Base-by-base conservation (phyloP, 2,113 vertebrate species). In the Propithecus coquereli region DNA sequence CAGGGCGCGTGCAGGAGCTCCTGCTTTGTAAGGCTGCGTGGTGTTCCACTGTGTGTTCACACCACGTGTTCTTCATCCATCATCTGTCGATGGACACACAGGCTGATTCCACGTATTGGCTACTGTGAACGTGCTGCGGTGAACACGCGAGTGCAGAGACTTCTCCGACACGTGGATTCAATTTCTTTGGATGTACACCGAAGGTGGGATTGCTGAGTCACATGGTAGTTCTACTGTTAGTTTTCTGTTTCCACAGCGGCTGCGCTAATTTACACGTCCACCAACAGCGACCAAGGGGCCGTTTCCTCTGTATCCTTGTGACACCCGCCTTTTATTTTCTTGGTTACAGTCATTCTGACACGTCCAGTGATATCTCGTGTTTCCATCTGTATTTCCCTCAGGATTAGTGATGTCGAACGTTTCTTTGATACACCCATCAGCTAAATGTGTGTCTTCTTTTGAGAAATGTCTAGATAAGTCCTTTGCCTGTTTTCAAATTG, bases 111-210 rank as follows among this genome's bases (percentile, higher is more conserved):
- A 4, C n/a, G 2, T 40, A 37, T 13, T 25, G 30, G 37, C 27
- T 57, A 17, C 32, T 45, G 47, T n/a, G 76, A 17, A 17, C 8
- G 20, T 18, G 65, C 30, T 5, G 8, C 27, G 16, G 13, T 34
- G 37, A 23, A 16, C 2, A 5, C 5, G 59, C 17, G 9, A 32
- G 1, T 30, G 12, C 0, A 5, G 43, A 20, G 34, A 17, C 52
- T 40, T 45, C 45, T 50, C 18, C 2, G 1, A 45, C 2, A 10
- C 7, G 2, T 7, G 54, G 14, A 52, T 30, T 74, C 65, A 34
- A 54, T 74, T 65, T n/a, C 23, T 65, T 12, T 76, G 66, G 27
- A 11, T n/a, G 5, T 23, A 22, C 13, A 74, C 8, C 27, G 73
- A n/a, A 3, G 6, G 37, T 37, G 52, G 7, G 34, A 27, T 3